Percentiles rank a stretch among this genome's conserved stretches.
Evolutionary conservation across 2,888 invertebrate species (phyloP).

Genomic region (Linnaemya vulpina): DNA sequence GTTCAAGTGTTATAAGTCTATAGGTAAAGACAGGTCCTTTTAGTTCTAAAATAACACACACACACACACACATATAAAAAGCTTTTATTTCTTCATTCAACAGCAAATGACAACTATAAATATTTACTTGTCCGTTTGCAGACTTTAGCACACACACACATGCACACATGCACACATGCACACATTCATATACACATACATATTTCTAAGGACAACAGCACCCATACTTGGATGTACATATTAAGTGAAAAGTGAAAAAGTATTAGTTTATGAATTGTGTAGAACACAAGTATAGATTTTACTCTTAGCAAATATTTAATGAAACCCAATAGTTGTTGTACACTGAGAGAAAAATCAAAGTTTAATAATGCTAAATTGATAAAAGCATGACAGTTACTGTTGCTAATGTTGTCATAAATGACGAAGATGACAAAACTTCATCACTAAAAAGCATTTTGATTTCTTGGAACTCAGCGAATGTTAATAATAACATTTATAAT

Average conservation of each 20-base stretch:
- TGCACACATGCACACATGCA: background rate
- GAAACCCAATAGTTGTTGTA: conserved; percentile 41
- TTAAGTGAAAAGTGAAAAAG: conserved; percentile 4
- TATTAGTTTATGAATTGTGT: conserved; percentile 4
- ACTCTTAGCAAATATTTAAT: conserved; percentile 59
- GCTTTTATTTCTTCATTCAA: conserved; percentile 47
- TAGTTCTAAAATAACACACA: conserved; percentile 6
- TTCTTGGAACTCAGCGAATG: too few species aligned
- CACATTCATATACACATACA: background rate
- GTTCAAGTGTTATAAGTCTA: conserved; percentile 55
- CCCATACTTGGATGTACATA: background rate
- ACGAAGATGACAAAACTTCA: too few species aligned
- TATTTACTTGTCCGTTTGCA: conserved; percentile 52
- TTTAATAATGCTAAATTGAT: too few species aligned
- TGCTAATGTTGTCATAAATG: too few species aligned
- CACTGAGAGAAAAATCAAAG: too few species aligned
- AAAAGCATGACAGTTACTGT: too few species aligned
- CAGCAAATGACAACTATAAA: conserved; percentile 63
- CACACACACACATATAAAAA: conserved; percentile 13
- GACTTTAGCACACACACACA: conserved; percentile 20
- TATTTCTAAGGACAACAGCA: conserved; percentile 44
- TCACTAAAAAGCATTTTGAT: too few species aligned
- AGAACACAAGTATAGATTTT: conserved; percentile 16
- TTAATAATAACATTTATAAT: too few species aligned
- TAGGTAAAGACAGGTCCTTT: conserved; percentile 43